These are phyloP conservation scores for Adoxophyes honmai DNA, from an alignment of 1,140 invertebrate genomes.

Conservation along the genomic window DNA sequence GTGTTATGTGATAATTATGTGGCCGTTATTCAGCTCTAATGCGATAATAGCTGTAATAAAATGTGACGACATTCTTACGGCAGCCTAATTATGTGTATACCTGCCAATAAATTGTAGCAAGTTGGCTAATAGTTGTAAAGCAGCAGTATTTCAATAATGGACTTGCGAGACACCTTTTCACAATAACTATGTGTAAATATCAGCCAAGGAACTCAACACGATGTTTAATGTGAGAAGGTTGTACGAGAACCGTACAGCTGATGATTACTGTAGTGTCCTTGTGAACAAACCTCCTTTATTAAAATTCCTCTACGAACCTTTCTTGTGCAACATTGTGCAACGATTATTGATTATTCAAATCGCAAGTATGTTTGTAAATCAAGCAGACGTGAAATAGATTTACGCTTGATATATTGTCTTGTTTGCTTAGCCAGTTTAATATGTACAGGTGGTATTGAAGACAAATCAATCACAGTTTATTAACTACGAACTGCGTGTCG, in stretches of 20 bases:
- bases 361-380: background rate
- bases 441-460: background rate
- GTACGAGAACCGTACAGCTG: too few relatives aligned
- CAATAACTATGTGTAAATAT: too few relatives aligned
- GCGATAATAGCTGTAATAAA: conserved; percentile 11
- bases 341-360: conserved; percentile 5
- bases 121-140: background rate
- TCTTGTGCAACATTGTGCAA: background rate
- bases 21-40: conserved; percentile 7
- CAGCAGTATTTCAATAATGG: background rate
- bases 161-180: background rate
- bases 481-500: too few relatives aligned
- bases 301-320: background rate
- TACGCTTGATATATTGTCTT: conserved; percentile 6
- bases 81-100: conserved; percentile 1
- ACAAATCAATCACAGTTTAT: background rate
- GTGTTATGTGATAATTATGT: conserved; percentile 11
- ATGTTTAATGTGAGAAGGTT: too few relatives aligned
- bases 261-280: background rate
- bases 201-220: too few relatives aligned
- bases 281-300: background rate
- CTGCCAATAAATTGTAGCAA: background rate
- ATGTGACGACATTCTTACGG: background rate
- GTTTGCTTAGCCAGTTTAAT: conserved; percentile 8
- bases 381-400: background rate